These are phyloP conservation scores for Indri indri DNA, from an alignment of 2,113 vertebrate species.

Conservation along the genomic window DNA sequence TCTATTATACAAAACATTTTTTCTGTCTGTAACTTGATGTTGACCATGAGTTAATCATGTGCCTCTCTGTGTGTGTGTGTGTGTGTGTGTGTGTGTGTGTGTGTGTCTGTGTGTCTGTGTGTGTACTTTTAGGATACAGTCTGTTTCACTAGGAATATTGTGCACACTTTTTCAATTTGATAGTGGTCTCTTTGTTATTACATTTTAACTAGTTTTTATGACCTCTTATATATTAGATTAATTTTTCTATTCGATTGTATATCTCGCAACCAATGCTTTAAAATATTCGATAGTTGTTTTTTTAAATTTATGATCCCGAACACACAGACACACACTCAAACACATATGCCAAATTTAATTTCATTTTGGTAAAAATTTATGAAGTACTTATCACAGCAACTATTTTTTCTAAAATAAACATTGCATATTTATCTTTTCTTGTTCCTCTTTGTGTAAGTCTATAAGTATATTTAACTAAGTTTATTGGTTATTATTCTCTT, in stretches of 20 bases:
- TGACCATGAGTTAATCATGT: background rate
- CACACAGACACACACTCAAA: background rate
- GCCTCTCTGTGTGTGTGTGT: too few relatives aligned
- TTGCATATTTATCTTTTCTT: background rate
- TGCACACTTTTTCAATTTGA: background rate
- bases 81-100: fast-evolving
- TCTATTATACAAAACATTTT: background rate
- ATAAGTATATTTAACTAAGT: background rate
- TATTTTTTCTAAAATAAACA: background rate
- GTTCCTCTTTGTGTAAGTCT: background rate
- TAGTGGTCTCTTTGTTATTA: background rate
- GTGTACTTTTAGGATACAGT: background rate
- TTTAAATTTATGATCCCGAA: background rate
- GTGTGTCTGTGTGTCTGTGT: background rate
- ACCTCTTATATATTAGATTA: too few relatives aligned
- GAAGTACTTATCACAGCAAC: background rate
- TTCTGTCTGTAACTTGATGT: background rate
- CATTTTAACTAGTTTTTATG: background rate
- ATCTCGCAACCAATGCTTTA: too few relatives aligned
- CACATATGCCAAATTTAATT: background rate
- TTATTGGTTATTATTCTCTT: background rate
- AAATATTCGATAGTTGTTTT: too few relatives aligned
- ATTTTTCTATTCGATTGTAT: too few relatives aligned
- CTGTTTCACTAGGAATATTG: background rate
- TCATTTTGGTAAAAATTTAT: background rate